phyloP scores from a whole-genome alignment of 2,888 invertebrate species.

The Chouioia cunea region DNA sequence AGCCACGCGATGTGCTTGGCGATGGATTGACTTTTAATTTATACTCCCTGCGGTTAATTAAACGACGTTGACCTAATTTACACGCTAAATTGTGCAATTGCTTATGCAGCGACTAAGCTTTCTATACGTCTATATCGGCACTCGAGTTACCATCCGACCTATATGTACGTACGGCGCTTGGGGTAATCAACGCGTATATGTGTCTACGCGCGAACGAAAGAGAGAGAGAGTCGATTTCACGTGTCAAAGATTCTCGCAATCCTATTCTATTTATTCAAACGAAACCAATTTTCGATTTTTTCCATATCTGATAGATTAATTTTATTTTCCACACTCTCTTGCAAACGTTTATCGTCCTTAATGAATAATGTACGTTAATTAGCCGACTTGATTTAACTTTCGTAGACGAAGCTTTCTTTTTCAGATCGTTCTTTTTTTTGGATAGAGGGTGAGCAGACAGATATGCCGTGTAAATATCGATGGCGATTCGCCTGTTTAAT shows the following conservation, averaged over 20 bases:
- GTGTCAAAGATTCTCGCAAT: conserved; percentile 16
- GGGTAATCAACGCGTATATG: too few species aligned
- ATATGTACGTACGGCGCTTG: too few species aligned
- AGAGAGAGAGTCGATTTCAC: too few species aligned
- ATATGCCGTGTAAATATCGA: too few species aligned
- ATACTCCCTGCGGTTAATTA: too few species aligned
- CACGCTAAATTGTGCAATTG: conserved; percentile 3
- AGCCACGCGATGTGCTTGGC: not conserved
- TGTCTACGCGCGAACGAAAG: too few species aligned
- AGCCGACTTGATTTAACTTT: not conserved
- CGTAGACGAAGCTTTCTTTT: too few species aligned
- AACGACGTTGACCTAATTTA: conserved; percentile 10
- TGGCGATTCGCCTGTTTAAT: too few species aligned
- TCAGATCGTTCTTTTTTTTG: conserved; percentile 5
- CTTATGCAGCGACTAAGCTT: conserved; percentile 4
- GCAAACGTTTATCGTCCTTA: not conserved
- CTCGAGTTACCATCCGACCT: not conserved
- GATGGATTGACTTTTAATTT: not conserved
- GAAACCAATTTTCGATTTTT: too few species aligned
- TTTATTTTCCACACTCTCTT: too few species aligned
- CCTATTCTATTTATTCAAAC: too few species aligned
- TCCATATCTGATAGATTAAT: too few species aligned
- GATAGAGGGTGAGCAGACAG: not conserved
- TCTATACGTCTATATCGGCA: not conserved
- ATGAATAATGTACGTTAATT: conserved; percentile 36